Evolutionary conservation across 2,797 vertebrate genomes (phyloP).

Genomic region (Tolypeutes matacus): DNA sequence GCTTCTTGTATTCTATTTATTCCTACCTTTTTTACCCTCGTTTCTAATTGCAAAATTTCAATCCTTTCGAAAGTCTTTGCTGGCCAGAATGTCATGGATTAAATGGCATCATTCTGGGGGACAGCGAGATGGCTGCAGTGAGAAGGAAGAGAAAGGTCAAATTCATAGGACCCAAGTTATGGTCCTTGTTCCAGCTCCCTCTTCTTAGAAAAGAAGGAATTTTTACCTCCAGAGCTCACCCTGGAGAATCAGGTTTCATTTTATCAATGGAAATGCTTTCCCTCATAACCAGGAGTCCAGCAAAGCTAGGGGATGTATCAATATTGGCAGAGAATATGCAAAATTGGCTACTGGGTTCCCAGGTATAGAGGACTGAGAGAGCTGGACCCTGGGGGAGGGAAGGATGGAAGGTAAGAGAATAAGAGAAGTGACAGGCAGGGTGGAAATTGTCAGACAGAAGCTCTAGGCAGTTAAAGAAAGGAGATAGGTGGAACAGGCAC

Average conservation of each 20-base stretch:
- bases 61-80: neutral
- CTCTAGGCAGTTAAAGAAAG: neutral
- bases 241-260: neutral
- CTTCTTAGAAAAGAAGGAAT: neutral
- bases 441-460: neutral
- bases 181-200: neutral
- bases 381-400: too few species aligned
- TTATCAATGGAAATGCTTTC: neutral
- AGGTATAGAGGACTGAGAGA: neutral
- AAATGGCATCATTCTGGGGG: neutral
- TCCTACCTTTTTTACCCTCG: neutral
- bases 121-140: neutral
- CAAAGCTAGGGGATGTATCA: neutral
- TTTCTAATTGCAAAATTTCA: neutral
- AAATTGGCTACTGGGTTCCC: neutral
- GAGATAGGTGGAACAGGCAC: neutral
- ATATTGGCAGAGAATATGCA: rapidly evolving
- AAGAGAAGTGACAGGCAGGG: neutral
- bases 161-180: too few species aligned
- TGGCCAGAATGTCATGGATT: neutral
- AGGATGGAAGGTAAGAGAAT: neutral
- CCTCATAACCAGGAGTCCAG: neutral
- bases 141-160: neutral
- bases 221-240: neutral
- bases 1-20: neutral